phyloP scores from a whole-genome alignment of 1,140 invertebrate genomes.

The Temnothorax curvispinosus region DNA sequence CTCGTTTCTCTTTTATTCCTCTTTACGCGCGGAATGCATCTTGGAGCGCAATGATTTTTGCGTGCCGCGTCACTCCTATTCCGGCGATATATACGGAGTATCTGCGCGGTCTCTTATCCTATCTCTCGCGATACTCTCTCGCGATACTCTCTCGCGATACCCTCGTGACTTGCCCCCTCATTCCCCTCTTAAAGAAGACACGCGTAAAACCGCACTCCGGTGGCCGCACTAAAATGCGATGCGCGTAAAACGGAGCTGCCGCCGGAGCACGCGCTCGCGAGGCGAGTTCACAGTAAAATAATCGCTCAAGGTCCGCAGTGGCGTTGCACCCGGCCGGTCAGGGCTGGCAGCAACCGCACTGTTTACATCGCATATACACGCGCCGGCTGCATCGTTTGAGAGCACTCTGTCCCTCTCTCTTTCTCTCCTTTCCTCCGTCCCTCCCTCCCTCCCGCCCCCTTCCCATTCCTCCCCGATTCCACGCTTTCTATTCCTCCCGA shows the following conservation, averaged over 20 bases:
- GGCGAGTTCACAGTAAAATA: constrained; percentile 83
- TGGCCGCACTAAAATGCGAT: constrained; percentile 50
- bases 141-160: not conserved
- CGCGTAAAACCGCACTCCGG: constrained; percentile 31
- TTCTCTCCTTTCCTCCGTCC: not conserved
- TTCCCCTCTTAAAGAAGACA: not conserved
- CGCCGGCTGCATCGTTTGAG: constrained; percentile 59
- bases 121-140: not conserved
- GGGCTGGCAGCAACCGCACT: constrained; percentile 80
- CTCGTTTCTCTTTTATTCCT: not conserved
- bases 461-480: not conserved
- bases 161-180: not conserved
- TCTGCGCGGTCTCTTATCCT: not conserved
- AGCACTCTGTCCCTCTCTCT: constrained; percentile 14
- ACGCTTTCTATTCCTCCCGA: constrained; percentile 36
- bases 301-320: constrained; percentile 84
- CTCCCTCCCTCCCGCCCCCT: not conserved
- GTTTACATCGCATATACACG: constrained; percentile 78
- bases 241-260: constrained; percentile 61
- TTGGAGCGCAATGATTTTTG: not conserved
- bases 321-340: constrained; percentile 83
- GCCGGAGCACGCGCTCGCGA: constrained; percentile 43
- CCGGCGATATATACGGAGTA: not conserved
- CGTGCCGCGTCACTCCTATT: not conserved
- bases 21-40: not conserved